These are phyloP conservation scores for Lasioglossum albipes DNA, from an alignment of 1,140 invertebrate genomes.

Conservation along the genomic window DNA sequence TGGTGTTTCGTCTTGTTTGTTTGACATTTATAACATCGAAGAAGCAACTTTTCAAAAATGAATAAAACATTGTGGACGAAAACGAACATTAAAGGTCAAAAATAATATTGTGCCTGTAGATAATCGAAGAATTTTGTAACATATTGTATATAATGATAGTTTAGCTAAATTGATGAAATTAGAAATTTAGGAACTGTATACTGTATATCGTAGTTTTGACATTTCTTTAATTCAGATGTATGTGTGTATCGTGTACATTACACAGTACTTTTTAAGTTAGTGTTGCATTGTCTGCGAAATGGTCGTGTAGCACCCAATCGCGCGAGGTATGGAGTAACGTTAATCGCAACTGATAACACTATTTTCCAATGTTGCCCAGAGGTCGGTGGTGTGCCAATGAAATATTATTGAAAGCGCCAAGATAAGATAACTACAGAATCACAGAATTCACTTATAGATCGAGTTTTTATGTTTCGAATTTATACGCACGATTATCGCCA, in stretches of 20 bases:
- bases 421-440: too few species aligned
- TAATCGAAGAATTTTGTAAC: slow-evolving; percentile 74
- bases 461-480: too few species aligned
- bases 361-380: too few species aligned
- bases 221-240: neutral
- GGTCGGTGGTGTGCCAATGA: too few species aligned
- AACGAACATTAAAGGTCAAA: neutral
- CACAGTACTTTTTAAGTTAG: neutral
- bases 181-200: slow-evolving; percentile 12
- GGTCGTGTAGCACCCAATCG: neutral
- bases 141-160: slow-evolving; percentile 78
- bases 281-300: neutral
- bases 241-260: neutral
- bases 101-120: slow-evolving; percentile 12
- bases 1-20: neutral
- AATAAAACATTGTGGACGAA: neutral
- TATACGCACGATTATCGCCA: neutral
- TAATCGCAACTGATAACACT: too few species aligned
- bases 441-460: too few species aligned
- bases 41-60: neutral
- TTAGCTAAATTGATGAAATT: slow-evolving; percentile 42
- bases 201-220: neutral
- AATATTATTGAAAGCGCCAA: too few species aligned
- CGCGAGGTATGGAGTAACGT: too few species aligned
- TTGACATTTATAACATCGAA: neutral